phyloP scores from a whole-genome alignment of 35 echinoderm and acorn worm genomes.

The Ophiothrix spiculata region DNA sequence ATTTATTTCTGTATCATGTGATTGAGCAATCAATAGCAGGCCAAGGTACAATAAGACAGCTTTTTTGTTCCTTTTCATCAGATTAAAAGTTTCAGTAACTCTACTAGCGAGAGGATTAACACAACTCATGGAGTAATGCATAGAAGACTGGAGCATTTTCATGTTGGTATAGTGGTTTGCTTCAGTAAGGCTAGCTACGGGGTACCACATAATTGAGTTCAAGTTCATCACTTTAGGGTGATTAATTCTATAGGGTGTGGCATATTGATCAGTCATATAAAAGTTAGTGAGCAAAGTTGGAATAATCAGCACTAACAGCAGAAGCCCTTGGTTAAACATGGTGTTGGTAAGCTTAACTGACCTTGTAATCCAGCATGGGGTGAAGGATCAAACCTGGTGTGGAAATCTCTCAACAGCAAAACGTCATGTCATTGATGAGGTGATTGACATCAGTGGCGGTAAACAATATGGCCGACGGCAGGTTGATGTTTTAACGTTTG shows the following conservation, averaged over 20 bases:
- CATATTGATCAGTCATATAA: neutral
- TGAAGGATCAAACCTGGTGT: neutral
- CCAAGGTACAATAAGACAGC: neutral
- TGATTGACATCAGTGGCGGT: too few relatives aligned
- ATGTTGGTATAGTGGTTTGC: neutral
- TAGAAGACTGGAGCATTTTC: neutral
- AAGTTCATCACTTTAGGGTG: neutral
- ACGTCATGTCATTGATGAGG: too few relatives aligned
- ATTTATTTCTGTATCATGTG: neutral
- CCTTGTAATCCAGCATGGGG: neutral
- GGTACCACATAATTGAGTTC: neutral
- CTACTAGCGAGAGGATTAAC: too few relatives aligned
- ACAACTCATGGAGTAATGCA: neutral
- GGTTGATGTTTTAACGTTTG: too few relatives aligned
- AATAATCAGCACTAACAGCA: neutral
- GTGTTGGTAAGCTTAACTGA: neutral
- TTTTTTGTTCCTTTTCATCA: neutral
- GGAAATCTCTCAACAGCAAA: too few relatives aligned
- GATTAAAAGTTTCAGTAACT: neutral
- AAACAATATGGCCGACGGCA: too few relatives aligned
- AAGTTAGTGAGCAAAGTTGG: neutral
- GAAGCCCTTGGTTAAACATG: neutral
- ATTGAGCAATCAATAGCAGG: neutral
- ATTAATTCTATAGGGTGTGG: neutral
- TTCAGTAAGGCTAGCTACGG: neutral